Base-by-base conservation (phyloP, 1,140 invertebrate genomes). In the Heliconius eleuchia region DNA sequence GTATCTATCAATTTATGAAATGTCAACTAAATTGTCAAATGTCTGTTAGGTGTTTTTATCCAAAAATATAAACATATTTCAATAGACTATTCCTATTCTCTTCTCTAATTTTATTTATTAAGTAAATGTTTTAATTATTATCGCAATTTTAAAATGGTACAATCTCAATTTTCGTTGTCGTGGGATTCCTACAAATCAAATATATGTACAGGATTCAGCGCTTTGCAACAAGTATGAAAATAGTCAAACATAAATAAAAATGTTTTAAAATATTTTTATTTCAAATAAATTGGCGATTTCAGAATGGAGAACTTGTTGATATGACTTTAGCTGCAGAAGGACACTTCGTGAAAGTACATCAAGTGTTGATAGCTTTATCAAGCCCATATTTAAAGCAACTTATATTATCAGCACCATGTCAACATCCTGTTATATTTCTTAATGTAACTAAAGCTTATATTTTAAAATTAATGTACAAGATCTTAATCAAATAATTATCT, bases 261-360 rank as follows among this genome's bases (percentile, higher is more conserved):
- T 19, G 19, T 30, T 6, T 70, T 30, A 19, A 42, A 46, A 60
- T 73, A 30, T 82, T 77, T 76, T 7, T 37, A 71, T 60, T 73
- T 42, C 6, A 77, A 55, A 50, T 30, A 70, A 75, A 2, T 73
- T n/a, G 27, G 3, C 5, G 37, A 60, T 73, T 74, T 80, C 95
- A 96, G 89, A 96, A 96, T 89, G 96, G 97, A 80, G 96, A 97
- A 80, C 95, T 97, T 89, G 97, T 97, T 30, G 97, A 98, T 89
- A 96, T 97, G 84, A 97, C 97, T 2, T 88, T 98, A 76, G 97
- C 97, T n/a, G 97, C 97, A 71, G 97, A 97, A 87, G 97, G 97
- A 30, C 96, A 96, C 87, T 96, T 96, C 79, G 92, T 98, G 6
- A 96, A 97, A 90, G 97, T 97, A 39, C 97, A 98, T 88, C 97